Conservation (phyloP, 2,113 vertebrate species). For the Catharus minimus region DNA sequence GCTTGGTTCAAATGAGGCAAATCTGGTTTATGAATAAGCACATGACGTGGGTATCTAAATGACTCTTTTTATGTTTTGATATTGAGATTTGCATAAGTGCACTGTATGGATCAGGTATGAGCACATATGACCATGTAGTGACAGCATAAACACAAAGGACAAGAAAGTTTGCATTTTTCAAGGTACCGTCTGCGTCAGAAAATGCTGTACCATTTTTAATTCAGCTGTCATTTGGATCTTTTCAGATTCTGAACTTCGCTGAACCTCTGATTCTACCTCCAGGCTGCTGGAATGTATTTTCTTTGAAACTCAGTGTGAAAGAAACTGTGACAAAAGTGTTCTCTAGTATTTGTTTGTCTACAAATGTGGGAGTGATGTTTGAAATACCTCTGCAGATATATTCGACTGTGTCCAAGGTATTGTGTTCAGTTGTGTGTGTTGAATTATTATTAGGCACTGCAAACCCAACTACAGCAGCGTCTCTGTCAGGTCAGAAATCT, state of each 20-base stretch:
- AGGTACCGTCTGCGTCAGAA: neutral
- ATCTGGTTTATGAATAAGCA: neutral
- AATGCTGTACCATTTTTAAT: neutral
- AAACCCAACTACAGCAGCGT: neutral
- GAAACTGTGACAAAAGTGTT: slow-evolving; percentile 78
- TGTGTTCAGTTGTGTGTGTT: neutral
- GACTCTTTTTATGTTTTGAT: neutral
- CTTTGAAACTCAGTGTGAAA: slow-evolving; percentile 82
- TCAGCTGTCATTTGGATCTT: slow-evolving; percentile 38
- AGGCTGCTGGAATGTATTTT: slow-evolving; percentile 91
- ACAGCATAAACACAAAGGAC: neutral
- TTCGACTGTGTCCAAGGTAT: slow-evolving; percentile 75
- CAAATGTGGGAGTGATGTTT: slow-evolving; percentile 83
- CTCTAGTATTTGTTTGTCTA: slow-evolving; percentile 82
- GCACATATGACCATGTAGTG: neutral
- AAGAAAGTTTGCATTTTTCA: neutral
- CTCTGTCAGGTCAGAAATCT: neutral
- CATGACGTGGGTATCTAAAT: neutral
- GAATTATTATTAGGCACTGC: neutral
- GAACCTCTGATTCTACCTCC: slow-evolving; percentile 80
- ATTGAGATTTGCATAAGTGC: neutral
- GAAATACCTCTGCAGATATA: slow-evolving; percentile 86
- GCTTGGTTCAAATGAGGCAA: slow-evolving; percentile 8
- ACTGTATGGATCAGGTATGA: neutral
- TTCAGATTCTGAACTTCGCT: slow-evolving; percentile 88